Evolutionary conservation across 37 sponge, comb jelly and placozoan species (phyloP), one percentile per base, ranked within the genome.

Genomic region (Bolinopsis microptera): DNA sequence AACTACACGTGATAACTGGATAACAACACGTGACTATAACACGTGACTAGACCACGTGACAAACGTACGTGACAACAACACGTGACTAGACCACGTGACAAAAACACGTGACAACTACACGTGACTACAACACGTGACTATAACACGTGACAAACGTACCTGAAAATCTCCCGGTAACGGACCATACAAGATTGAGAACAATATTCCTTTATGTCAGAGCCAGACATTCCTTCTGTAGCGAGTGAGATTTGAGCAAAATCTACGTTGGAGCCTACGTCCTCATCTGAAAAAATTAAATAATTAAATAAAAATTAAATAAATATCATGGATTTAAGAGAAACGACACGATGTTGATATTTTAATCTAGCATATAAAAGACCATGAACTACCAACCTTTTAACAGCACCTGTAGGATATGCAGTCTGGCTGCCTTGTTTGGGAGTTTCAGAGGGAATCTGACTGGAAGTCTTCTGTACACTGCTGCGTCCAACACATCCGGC

Each of bases 161-260:
- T 77, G 35, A 77, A 77, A 13, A 77, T 77, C 18, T 77, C 80
- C 21, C 80, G 34, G 80, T 77, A 77, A 2, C 80, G 80, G 18
- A 77, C 80, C 80, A 77, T 77, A 18, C 80, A 77, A 8, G 80
- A 32, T 18, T 77, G 80, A 0, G 80, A 77, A 77, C 80, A 77
- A 32, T 77, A 77, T 18, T 77, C 80, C 37, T 77, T 77, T 34
- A 77, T 77, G 37, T 77, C 80, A 32, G 33, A 32, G 3, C 80
- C 80, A 77, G 80, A 77, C 80, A 77, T 33, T 21, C 80, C 37
- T 1, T 77, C 80, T 0, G 80, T 77, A 33, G 80, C 80, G 9
- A 16, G 33, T 0, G 80, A 27, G 33, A 77, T 34, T 33, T 16
- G 33, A 0, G 36, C 0, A 0, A 77, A 35, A 18, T 77, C 80